Base-by-base conservation (phyloP, 2,797 vertebrate species). In the Ctenopoma multispine region DNA sequence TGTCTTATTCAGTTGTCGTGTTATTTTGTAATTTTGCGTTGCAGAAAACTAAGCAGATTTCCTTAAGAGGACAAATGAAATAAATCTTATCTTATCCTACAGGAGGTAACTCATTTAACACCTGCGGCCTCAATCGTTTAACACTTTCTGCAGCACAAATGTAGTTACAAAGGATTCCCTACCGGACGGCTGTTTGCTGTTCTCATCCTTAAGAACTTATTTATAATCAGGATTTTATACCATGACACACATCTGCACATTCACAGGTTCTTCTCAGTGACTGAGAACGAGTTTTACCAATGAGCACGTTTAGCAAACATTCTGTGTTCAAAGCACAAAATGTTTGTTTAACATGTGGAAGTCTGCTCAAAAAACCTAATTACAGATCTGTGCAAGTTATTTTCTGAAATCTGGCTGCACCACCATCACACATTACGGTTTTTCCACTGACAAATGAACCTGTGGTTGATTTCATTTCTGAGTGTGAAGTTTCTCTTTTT, bases 331-430 rank as follows among this genome's bases (percentile, higher is more conserved):
- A 56, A 66, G 10, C 40, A 53, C 56, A 41, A 29, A 12, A 44
- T 40, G 48, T 21, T 12, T 55, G 21, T 58, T 54, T 29, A 77
- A 41, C 34, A 53, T 38, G 31, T 40, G 4, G 23, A n/a, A 46
- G 6, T 46, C n/a, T 9, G 18, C 18, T 9, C 40, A 41, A 41
- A 41, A 43, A 18, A n/a, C 47, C 41, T 86, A 85, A 89, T 89
- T 85, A 87, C 86, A 89, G 80, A 86, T 27, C 44, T 49, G 60
- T 79, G 1, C 1, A 20, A 75, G 77, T 80, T 87, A 68, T 81
- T 82, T 82, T 83, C 76, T 86, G 77, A 72, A 81, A 80, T 80
- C 41, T 80, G 75, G 62, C 69, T 72, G 57, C 74, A 81, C 18
- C 65, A 57, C 20, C 38, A n/a, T 66, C 63, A 51, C 69, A 81